Conservation (phyloP, 2,888 invertebrate genomes). For the Carcina quercana region DNA sequence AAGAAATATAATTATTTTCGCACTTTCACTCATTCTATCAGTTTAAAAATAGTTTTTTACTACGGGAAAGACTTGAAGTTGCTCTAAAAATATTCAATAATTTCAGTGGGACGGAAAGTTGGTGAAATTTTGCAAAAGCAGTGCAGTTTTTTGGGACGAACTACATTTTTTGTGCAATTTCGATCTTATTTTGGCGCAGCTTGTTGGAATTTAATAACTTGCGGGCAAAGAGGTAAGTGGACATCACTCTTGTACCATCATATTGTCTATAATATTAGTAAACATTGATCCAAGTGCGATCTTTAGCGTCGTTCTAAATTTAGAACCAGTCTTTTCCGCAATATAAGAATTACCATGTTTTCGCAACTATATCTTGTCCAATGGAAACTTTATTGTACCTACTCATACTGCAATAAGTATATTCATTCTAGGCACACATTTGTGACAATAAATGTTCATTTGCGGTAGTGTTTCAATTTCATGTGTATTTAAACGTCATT, state of each 20-base stretch:
- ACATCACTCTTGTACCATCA: neutral
- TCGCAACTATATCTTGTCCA: too few relatives aligned
- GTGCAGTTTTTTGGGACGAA: conserved; percentile 40
- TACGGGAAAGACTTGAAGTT: conserved; percentile 13
- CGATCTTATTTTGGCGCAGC: conserved; percentile 36
- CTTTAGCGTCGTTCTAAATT: conserved; percentile 34
- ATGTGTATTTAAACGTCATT: too few relatives aligned
- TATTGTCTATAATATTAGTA: neutral
- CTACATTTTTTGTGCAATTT: conserved; percentile 46
- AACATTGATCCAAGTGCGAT: conserved; percentile 1
- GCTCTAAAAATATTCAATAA: conserved; percentile 7
- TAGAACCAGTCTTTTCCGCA: conserved; percentile 24
- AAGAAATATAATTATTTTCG: conserved; percentile 35
- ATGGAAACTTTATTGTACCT: too few relatives aligned
- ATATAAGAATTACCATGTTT: too few relatives aligned
- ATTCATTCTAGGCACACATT: too few relatives aligned
- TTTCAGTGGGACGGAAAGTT: conserved; percentile 13
- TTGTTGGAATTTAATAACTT: conserved; percentile 27
- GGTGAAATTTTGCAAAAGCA: conserved; percentile 23
- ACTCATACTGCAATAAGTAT: too few relatives aligned
- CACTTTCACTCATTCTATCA: conserved; percentile 43
- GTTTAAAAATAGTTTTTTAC: conserved; percentile 34
- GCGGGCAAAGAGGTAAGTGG: conserved; percentile 42
- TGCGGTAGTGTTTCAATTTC: too few relatives aligned
- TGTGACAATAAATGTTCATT: too few relatives aligned